These are phyloP conservation scores for Cheilosia scutellata DNA, from an alignment of 2,888 invertebrate species.

Conservation along the genomic window DNA sequence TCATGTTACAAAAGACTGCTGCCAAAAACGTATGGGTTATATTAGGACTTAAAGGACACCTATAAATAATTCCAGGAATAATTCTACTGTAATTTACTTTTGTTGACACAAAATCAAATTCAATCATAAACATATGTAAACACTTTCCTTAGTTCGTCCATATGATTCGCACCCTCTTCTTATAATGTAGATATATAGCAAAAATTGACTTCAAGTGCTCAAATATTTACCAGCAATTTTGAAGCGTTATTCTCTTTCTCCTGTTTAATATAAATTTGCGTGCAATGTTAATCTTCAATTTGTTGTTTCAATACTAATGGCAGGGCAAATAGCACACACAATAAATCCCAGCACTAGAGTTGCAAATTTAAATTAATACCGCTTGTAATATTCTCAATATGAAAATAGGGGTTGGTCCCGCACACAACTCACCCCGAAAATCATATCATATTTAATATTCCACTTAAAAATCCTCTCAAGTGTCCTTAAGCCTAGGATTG, in stretches of 20 bases:
- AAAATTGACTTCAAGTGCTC: constrained; percentile 40
- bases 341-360: constrained; percentile 35
- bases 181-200: not conserved
- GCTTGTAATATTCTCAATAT: constrained; percentile 50
- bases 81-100: not conserved
- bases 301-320: constrained; percentile 49
- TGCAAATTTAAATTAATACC: constrained; percentile 63
- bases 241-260: not conserved
- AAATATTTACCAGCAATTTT: constrained; percentile 56
- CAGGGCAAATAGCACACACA: constrained; percentile 45
- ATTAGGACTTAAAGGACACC: no score
- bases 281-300: constrained; percentile 51
- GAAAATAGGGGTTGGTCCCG: constrained; percentile 25
- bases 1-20: no score
- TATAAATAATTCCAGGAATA: no score
- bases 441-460: constrained; percentile 71
- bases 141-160: not conserved
- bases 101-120: constrained; percentile 25
- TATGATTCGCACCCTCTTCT: not conserved
- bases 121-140: constrained; percentile 36
- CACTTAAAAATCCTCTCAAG: constrained; percentile 70
- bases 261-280: not conserved
- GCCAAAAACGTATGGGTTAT: no score
- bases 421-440: constrained; percentile 32
- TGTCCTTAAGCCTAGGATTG: constrained; percentile 66